Evolutionary conservation across 1,140 invertebrate genomes (phyloP), one percentile per base, ranked within the genome.

Genomic region (Battus philenor): DNA sequence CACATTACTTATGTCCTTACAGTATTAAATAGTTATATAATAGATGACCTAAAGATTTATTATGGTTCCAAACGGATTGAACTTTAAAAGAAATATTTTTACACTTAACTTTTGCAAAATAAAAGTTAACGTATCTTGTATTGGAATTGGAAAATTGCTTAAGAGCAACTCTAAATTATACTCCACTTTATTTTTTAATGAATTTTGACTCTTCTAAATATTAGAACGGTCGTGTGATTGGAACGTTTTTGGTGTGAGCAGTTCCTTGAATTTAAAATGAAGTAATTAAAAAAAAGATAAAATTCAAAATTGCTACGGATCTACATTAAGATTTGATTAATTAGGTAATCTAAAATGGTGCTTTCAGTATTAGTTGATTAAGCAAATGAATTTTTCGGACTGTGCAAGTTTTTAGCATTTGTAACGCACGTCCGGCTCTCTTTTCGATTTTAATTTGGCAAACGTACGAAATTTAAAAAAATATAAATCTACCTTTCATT

Each of bases 351-450:
- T 56, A 48, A 67, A 69, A 75, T 84, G 80, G 80, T 84, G 77
- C 80, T 84, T 79, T 64, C 80, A 84, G 77, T 84, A 84, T 84
- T 84, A 81, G 62, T 81, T 74, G 64, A 59, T 57, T 82, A 80
- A 76, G 75, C 68, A 61, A 67, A 48, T 59, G 47, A 58, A 57
- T 67, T 66, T 47, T 58, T 57, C 47, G n/a, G n/a, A n/a, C n/a
- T n/a, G n/a, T n/a, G 50, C 66, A 57, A 55, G 50, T 50, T 53
- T 45, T 50, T 22, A 60, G 41, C 17, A 43, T 43, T 55, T 20
- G 39, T 44, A 54, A 76, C 68, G 70, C 77, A 78, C 75, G 74
- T 73, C 68, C 52, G 62, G 52, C 57, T 60, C 45, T 56, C 31
- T 39, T 15, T 44, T 47, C 38, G 24, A 41, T 6, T 36, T 44